A percentile compares a stretch with the other conserved stretches of the same genome.
These are phyloP conservation scores for Anguilla japonica DNA, from an alignment of 2,113 vertebrate species.

Conservation along the genomic window DNA sequence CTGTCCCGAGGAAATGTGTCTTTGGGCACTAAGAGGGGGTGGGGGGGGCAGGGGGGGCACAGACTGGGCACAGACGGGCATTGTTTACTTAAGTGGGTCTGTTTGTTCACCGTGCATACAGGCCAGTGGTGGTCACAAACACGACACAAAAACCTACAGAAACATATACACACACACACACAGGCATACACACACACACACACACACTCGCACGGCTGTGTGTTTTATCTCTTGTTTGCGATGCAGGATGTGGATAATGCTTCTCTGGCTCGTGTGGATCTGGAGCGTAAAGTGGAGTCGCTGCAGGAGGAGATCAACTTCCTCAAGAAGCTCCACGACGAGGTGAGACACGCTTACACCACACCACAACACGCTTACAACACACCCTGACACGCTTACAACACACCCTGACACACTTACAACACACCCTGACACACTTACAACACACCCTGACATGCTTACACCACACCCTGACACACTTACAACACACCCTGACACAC, in stretches of 20 bases:
- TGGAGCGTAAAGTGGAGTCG: conserved; percentile 92
- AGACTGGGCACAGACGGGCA: neutral
- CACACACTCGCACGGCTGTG: too few species aligned
- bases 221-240: neutral
- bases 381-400: neutral
- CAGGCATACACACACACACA: too few species aligned
- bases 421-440: neutral
- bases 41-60: neutral
- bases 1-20: neutral
- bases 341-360: conserved; percentile 66
- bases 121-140: too few species aligned
- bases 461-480: neutral
- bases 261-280: conserved; percentile 85
- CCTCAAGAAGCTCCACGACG: conserved; percentile 94
- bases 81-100: neutral
- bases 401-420: neutral
- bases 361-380: neutral
- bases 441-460: neutral
- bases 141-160: too few species aligned
- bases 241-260: conserved; percentile 93
- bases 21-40: neutral
- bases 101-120: neutral
- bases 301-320: conserved; percentile 93
- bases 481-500: neutral
- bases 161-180: too few species aligned